Base-by-base conservation (phyloP, 2,888 invertebrate genomes). In the Cordilura impudica region DNA sequence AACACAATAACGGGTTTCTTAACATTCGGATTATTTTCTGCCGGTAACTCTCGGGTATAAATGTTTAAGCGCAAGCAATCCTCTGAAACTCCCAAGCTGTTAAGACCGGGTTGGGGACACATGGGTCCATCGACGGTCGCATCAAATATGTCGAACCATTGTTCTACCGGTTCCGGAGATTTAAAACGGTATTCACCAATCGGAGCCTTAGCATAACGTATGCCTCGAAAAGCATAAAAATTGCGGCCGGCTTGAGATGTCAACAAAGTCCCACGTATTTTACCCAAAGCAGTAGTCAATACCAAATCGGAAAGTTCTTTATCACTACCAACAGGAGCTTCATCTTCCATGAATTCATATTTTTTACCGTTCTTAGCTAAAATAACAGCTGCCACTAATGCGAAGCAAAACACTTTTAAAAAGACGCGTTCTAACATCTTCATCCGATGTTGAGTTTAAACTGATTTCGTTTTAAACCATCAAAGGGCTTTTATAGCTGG, bases 1-100 rank as follows among this genome's bases (percentile, higher is more conserved):
- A 91, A 93, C 0, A 94, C 91, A 5, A 95, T 89, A 1, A 95
- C 94, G 0, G 95, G 93, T 10, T 84, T 85, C 49, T 85, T 85
- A 0, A 86, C 81, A 81, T 89, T 87, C 4, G 85, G 84, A 39
- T 85, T 85, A 4, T 74, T 2, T 35, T 87, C 85, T 8, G 84
- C 85, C 53, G 89, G 89, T 35, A 90, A 60, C 47, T 89, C 87
- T 0, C 85, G 83, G 0, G 92, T 91, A 81, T 92, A 93, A 49
- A 93, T 91, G 82, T 93, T 93, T 7, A 93, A 83, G 8, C 91
- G 88, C 8, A 93, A 88, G 81, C 93, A 93, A 84, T 93, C 93
- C 84, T 93, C 93, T 21, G 91, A 91, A 4, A 90, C 83, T 78
- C 86, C 83, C 0, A 85, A 84, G n/a, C 86, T 87, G 23, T 85